Conservation (phyloP, 2,888 invertebrate genomes). For the Slavum lentiscoides region DNA sequence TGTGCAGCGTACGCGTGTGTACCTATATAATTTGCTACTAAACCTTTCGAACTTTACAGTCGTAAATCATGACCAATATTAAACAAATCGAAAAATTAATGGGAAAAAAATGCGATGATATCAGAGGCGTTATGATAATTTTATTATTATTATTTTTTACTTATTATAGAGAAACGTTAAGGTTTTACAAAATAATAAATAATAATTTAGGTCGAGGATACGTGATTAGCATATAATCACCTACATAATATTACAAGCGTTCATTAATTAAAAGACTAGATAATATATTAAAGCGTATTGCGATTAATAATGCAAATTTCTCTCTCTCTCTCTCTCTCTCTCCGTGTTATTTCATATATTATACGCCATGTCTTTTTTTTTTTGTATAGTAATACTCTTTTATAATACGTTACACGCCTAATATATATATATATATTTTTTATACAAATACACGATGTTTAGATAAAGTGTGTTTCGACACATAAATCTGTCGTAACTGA, state of each 20-base stretch:
- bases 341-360: neutral
- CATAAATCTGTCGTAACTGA: too few relatives aligned
- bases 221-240: slow-evolving; percentile 41
- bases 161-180: slow-evolving; percentile 1
- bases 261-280: slow-evolving; percentile 28
- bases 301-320: neutral
- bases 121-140: slow-evolving; percentile 1
- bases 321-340: neutral
- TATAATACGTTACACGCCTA: too few relatives aligned
- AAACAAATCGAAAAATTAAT: slow-evolving; percentile 4
- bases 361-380: too few relatives aligned
- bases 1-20: neutral
- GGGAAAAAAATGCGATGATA: slow-evolving; percentile 4
- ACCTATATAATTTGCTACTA: neutral
- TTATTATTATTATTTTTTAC: neutral
- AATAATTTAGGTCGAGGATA: slow-evolving; percentile 49
- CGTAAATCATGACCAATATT: neutral
- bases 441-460: too few relatives aligned
- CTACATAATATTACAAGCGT: slow-evolving; percentile 19
- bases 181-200: slow-evolving; percentile 35
- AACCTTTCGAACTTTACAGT: neutral
- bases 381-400: too few relatives aligned
- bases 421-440: too few relatives aligned
- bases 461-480: too few relatives aligned
- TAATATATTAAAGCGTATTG: neutral